These are phyloP conservation scores for Galeruca laticollis DNA, from an alignment of 2,888 invertebrate genomes.

Conservation along the genomic window DNA sequence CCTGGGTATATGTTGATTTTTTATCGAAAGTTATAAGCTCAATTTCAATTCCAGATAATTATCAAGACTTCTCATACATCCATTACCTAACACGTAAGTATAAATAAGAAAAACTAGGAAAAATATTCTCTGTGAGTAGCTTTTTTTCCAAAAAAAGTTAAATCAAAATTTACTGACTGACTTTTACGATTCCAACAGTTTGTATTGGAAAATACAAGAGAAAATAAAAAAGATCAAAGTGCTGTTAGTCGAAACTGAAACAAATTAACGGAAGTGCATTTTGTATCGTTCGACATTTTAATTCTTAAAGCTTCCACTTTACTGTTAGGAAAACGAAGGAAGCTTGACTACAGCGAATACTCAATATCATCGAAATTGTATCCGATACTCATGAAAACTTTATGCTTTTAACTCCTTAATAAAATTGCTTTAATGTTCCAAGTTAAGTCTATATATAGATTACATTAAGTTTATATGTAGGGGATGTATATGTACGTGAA, in stretches of 20 bases:
- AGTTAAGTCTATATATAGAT: constrained; percentile 16
- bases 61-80: constrained; percentile 74
- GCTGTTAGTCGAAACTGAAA: not conserved
- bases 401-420: constrained; percentile 35
- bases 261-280: constrained; percentile 4
- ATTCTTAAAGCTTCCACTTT: constrained; percentile 22
- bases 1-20: not conserved
- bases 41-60: constrained; percentile 70
- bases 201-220: not conserved
- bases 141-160: not conserved
- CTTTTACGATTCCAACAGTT: not conserved
- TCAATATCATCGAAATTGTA: constrained; percentile 26
- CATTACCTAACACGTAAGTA: constrained; percentile 76
- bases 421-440: constrained; percentile 34
- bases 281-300: constrained; percentile 20
- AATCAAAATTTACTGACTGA: not conserved
- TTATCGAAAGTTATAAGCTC: not conserved
- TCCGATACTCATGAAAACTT: constrained; percentile 26
- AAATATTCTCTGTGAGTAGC: not conserved
- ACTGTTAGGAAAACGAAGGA: constrained; percentile 5
- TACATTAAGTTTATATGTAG: no score
- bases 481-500: constrained; percentile 21
- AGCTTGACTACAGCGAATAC: constrained; percentile 24
- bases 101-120: not conserved
- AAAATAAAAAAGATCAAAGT: not conserved